Evolutionary conservation across 2,113 vertebrate genomes (phyloP), one percentile per base, ranked within the genome.

Genomic region (Argyrosomus japonicus): DNA sequence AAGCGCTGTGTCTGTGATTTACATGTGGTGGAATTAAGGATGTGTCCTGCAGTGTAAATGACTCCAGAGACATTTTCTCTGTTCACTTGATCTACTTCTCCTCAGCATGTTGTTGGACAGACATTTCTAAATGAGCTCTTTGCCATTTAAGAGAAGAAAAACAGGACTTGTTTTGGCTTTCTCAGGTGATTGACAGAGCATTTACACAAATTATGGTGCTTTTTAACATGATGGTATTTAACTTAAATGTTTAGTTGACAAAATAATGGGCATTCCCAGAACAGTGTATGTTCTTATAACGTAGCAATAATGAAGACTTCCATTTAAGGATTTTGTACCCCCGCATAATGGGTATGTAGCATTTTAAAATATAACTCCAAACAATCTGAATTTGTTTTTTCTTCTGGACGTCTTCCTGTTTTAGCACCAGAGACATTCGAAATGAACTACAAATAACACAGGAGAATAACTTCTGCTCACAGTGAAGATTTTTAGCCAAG

Each of bases 201-300:
- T 61, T 36, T 32, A 21, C 43, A 40, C 21, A 79, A 72, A 82
- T 82, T 1, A 82, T 54, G 57, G 47, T 19, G 0, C 45, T 57
- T 10, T 32, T 62, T 36, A 48, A 61, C 54, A 29, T 36, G 56
- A 62, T 17, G 56, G 68, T 32, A 32, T 72, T 83, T 83, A 89
- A 69, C 68, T 57, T n/a, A 29, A 77, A 43, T 43, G 53, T 69
- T 57, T 62, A 32, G 0, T 54, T 72, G 23, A 50, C 58, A 56
- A 25, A 64, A 69, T 77, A 23, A 77, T 29, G 32, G 43, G 48
- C 19, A 13, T 50, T 81, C 18, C 29, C 48, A 43, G n/a, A 71
- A 6, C 21, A 47, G 68, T 9, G 53, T 15, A 68, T 47, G 12
- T 73, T 70, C 54, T 68, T 36, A 25, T 75, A 19, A 51, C 53